Base-by-base conservation (phyloP, 2,888 invertebrate genomes). In the Neocrepidodera transversa region DNA sequence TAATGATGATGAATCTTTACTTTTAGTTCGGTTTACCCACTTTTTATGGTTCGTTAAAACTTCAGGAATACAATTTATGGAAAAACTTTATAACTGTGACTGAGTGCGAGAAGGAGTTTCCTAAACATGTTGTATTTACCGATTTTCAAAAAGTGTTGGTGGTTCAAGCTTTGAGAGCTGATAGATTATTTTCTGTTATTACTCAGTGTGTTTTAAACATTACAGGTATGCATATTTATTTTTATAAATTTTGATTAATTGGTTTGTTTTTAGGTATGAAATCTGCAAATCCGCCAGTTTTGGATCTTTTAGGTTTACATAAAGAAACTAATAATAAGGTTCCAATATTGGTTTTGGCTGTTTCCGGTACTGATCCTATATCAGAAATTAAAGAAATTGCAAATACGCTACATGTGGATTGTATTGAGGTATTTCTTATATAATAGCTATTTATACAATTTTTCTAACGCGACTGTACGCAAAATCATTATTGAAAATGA, bases 341-440 rank as follows among this genome's bases (percentile, higher is more conserved):
- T 69, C 94, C 97, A 0, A 87, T 93, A 52, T 80, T 99, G 43
- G 83, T 98, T 68, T 85, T 97, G 49, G 88, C 92, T 35, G 90
- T 93, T 51, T 88, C 94, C 17, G 97, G 97, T 20, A 90, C 91
- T 30, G 97, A 98, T 83, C 97, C 96, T 14, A 90, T 95, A 0
- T 85, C 86, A 16, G 94, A 95, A 76, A 82, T 95, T 7, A 82
- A 85, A 58, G 86, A 87, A 45, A 78, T 91, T 35, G 90, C 91
- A 0, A 72, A 80, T 8, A 82, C 78, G 58, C 30, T 58, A 3
- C 47, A 36, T 4, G 47, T 42, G 14, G 20, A 48, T 16, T 56
- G 23, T 10, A 43, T 43, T 4, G 61, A 63, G 45, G 60, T 59
- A n/a, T n/a, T n/a, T n/a, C n/a, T n/a, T n/a, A n/a, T n/a, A n/a